Base-by-base conservation (phyloP, 1,140 invertebrate species). In the Drosophila albomicans region DNA sequence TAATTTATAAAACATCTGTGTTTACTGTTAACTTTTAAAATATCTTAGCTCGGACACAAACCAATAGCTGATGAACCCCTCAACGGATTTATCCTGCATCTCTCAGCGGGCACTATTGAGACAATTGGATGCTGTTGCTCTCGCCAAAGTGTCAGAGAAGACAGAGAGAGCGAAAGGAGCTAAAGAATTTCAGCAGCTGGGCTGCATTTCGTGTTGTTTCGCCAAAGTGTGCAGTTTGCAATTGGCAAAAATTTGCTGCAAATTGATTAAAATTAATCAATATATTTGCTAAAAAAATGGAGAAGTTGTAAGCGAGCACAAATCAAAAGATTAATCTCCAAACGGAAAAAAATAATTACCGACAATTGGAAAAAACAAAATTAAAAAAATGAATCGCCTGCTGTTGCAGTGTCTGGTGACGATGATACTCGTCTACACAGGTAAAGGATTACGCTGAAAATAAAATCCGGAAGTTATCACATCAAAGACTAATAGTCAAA, bases 391-490 rank as follows among this genome's bases (percentile, higher is more conserved):
- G 88, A 91, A 91, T 85, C 79, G 84, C 45, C 66, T 91, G 49
- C 79, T 91, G 69, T 63, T 91, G 65, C 84, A 91, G 72, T 91
- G 76, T 59, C 69, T 91, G 69, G 66, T 91, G 71, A 61, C 88
- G 52, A 88, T 81, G 65, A 75, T 91, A 46, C 71, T 91, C 61
- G 79, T 91, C 63, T 91, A 91, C 56, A 91, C 88, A 91, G 88
- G 88, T 91, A 43, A 81, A 59, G 62, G 48, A 38, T 1, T 38
- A 11, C 46, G 16, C 16, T 7, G 2, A 6, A 5, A n/a, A 13
- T 1, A 10, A 62, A n/a, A 5, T 32, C 6, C 7, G 1, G 5
- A 48, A 32, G 20, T 35, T 2, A 32, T 20, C 7, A 25, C 0
- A 8, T 1, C 28, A 46, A 45, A 32, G 28, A 7, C 3, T 38